Evolutionary conservation across 2,888 invertebrate species (phyloP), one percentile per base, ranked within the genome.

Genomic region (Ctenicera cuprea): DNA sequence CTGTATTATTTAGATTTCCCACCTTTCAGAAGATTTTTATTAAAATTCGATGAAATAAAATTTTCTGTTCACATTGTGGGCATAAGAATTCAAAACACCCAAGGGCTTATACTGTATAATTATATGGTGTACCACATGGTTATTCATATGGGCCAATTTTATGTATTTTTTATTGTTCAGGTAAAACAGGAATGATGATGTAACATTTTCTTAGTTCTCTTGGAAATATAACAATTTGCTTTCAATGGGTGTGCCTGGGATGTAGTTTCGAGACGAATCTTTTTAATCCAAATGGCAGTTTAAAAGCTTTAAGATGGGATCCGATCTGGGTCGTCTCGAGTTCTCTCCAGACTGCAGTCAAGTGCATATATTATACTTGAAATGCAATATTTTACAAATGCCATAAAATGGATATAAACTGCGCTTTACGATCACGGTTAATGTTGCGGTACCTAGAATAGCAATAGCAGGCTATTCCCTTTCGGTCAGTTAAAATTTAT

Each of bases 331-430:
- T 75, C 73, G 75, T 75, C 75, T 73, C 54, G 70, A 68, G 59
- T 75, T 75, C 72, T 74, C 70, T 70, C 75, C 74, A 73, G 77
- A 76, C 77, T 75, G 77, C 80, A 82, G 80, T 80, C 83, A 83
- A 84, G 84, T 86, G 86, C 86, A 86, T 87, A 86, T 86, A 87
- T 86, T 86, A 87, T 85, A 83, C 83, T 84, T 82, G 84, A 85
- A 86, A 86, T 86, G 87, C 86, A 87, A 87, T 87, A 87, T 87
- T 87, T 87, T 87, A 87, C 87, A 86, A 86, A 87, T 83, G 86
- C 87, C 83, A 86, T 87, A 87, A 87, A 87, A 87, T 80, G 86
- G 86, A 84, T 87, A 87, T 87, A 87, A 87, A 87, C 85, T 85
- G 85, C 85, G 84, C 85, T 87, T 87, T 87, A 87, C 85, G 87